A percentile compares a stretch with the other conserved stretches of the same genome.
Conservation (phyloP, 2,113 vertebrate species). For the Myotis davidii region DNA sequence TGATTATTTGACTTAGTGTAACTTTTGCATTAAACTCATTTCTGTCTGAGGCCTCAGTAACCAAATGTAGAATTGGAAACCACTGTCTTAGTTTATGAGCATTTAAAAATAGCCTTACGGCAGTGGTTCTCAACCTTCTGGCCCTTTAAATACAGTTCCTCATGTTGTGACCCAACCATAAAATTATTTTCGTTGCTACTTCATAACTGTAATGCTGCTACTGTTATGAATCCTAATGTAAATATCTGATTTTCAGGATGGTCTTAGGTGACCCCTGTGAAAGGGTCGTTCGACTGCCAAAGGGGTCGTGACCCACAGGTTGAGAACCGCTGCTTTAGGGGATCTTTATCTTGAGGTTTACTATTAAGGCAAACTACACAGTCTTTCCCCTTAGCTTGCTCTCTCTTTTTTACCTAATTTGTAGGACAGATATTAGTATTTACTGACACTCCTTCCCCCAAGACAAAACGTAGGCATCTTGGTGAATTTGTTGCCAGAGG, state of each 20-base stretch:
- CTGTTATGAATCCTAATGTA: too few relatives aligned
- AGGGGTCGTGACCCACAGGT: too few relatives aligned
- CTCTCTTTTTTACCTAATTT: neutral
- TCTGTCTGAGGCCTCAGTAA: neutral
- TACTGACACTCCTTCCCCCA: neutral
- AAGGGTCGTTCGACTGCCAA: too few relatives aligned
- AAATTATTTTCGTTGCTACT: too few relatives aligned
- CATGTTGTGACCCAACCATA: too few relatives aligned
- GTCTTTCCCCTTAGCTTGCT: neutral
- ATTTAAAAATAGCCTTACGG: constrained; percentile 51
- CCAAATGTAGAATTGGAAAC: constrained; percentile 15
- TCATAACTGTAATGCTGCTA: too few relatives aligned
- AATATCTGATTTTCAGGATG: too few relatives aligned
- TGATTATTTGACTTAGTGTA: constrained; percentile 29
- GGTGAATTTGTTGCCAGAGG: neutral
- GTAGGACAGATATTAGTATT: neutral
- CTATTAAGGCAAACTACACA: neutral
- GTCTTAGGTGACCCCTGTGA: too few relatives aligned
- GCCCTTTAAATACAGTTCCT: too few relatives aligned
- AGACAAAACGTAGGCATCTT: neutral
- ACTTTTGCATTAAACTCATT: constrained; percentile 28
- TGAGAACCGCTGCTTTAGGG: neutral
- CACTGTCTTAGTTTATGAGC: constrained; percentile 18
- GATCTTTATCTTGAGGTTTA: constrained; percentile 57
- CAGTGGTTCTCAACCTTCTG: too few relatives aligned